A percentile compares a stretch with the other conserved stretches of the same genome.
Conservation (phyloP, 2,797 vertebrate species). For the Sciurus carolinensis region DNA sequence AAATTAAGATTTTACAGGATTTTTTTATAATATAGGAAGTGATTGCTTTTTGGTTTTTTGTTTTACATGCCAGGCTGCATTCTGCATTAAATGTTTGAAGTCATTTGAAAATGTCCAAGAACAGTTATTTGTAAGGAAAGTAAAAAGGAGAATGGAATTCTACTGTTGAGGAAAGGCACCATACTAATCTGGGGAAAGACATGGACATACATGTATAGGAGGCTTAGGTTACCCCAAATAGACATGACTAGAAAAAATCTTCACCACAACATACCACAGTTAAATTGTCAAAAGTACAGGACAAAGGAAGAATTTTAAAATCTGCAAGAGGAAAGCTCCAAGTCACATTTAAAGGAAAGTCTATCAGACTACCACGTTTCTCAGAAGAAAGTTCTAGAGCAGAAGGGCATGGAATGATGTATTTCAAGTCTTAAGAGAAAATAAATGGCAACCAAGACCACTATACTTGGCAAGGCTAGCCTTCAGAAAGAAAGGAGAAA, state of each 20-base stretch:
- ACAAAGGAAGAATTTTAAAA: not conserved
- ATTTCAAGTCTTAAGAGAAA: not conserved
- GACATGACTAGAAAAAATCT: not conserved
- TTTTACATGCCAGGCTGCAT: not conserved
- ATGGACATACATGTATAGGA: not conserved
- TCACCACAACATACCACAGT: not conserved
- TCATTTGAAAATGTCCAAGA: not conserved
- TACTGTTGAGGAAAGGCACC: not conserved
- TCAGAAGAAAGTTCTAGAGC: not conserved
- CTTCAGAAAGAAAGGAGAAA: not conserved
- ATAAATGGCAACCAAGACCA: not conserved
- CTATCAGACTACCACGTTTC: not conserved
- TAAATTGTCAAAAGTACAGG: not conserved
- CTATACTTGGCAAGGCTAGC: not conserved
- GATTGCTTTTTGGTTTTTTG: not conserved
- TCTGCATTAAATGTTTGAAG: conserved; percentile 15
- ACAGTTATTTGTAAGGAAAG: not conserved
- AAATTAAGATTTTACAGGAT: not conserved
- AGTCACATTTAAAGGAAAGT: not conserved
- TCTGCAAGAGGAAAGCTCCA: not conserved
- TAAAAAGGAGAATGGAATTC: not conserved
- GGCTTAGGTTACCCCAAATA: not conserved
- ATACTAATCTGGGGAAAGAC: not conserved
- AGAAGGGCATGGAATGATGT: not conserved
- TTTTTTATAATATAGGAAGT: not conserved